Base-by-base conservation (phyloP, 2,888 invertebrate genomes). In the Scaptomyza tumidula region DNA sequence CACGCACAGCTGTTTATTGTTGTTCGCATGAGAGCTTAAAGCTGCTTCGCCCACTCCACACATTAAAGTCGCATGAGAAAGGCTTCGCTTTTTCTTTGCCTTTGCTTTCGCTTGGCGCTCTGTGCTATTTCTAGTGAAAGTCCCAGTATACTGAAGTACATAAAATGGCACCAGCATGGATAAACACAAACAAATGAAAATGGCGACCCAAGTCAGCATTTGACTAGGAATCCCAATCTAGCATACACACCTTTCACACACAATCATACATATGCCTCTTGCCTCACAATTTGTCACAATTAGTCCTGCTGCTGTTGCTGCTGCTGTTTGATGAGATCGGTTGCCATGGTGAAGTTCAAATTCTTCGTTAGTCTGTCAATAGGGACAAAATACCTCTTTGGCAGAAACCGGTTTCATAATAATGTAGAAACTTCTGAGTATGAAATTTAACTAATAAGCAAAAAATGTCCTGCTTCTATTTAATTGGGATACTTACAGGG, bases 281-380 rank as follows among this genome's bases (percentile, higher is more conserved):
- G 44, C n/a, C 66, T 74, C 66, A 78, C 81, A 68, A 74, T 87
- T 81, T 87, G 71, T 78, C 75, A 81, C 71, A 82, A 75, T 82
- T 84, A 74, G 48, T 77, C 13, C 41, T 41, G 10, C 41, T 41
- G 46, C 33, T 68, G 58, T 27, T 52, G 52, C 10, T 37, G 33
- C 33, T 10, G 33, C 10, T 33, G 2, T 33, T 33, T 33, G 33
- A 33, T 50, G 62, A 64, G 69, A 74, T 66, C 74, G 60, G 64
- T 45, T 67, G 70, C 46, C 60, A 57, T 35, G 43, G n/a, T 10
- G 1, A 9, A 14, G 7, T 19, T 45, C 9, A 7, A 11, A 1
- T 13, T 29, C n/a, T 39, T 16, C 14, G n/a, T 11, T n/a, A 16
- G 45, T 33, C 39, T 19, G 11, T 13, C n/a, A 5, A 39, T 41